Evolutionary conservation across 2,797 vertebrate species (phyloP), one percentile per base, ranked within the genome.

Genomic region (Sebastes diploproa): DNA sequence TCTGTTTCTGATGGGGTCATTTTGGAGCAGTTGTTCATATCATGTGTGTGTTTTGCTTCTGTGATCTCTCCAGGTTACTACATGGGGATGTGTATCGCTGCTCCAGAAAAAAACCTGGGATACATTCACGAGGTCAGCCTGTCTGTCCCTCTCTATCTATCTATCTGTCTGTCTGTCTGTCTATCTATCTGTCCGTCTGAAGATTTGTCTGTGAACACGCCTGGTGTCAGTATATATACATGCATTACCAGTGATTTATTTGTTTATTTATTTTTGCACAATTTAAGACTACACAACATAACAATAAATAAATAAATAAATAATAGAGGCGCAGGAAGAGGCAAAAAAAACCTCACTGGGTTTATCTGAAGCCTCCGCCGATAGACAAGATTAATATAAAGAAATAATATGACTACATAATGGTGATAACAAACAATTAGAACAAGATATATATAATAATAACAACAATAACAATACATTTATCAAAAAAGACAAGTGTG

Each of bases 1-100:
- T 71, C 4, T 30, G 20, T 25, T 25, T 50, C 9, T 67, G 18
- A 59, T 25, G 25, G 2, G 13, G 4, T 10, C 16, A 7, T 2
- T 4, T 42, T 23, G 25, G 5, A 66, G 23, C n/a, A 34, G 4
- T 23, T 12, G 11, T 54, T 52, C 22, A 65, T 34, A 1, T 30
- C 4, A n/a, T 30, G 6, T 64, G 6, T 64, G 1, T 16, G 14
- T 60, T 46, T 13, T 22, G 6, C 0, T 38, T 38, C 0, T 5
- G 34, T 56, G 4, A 25, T 75, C 29, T 81, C 60, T 85, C 23
- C 89, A 99, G 98, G 98, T 77, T 99, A 99, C 92, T 99, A 97
- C 65, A 55, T 97, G 70, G 98, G 98, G 22, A 97, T 99, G 97
- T 97, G 97, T 83, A 89, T 98, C 1, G 97, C 97, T 14, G 96